A percentile compares a stretch with the other conserved stretches of the same genome.
These are phyloP conservation scores for Falcunculus frontatus DNA, from an alignment of 2,113 vertebrate genomes.

Conservation along the genomic window DNA sequence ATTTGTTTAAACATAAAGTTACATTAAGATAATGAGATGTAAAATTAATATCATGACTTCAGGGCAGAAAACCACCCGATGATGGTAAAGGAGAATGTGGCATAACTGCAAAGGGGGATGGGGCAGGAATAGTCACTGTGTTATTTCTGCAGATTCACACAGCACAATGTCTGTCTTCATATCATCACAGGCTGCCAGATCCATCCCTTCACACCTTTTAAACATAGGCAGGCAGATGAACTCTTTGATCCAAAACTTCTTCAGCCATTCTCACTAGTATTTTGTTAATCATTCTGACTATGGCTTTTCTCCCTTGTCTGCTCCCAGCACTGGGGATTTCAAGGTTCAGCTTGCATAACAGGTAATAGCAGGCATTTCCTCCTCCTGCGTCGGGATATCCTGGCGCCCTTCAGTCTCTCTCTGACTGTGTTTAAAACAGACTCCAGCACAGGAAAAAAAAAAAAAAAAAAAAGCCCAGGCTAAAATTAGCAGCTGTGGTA, in stretches of 20 bases:
- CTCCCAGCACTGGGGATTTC: conserved; percentile 68
- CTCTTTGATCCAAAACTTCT: neutral
- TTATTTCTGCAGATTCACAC: neutral
- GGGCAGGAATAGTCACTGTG: neutral
- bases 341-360: conserved; percentile 92
- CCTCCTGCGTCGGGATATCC: conserved; percentile 98
- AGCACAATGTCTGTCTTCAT: neutral
- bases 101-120: neutral
- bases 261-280: neutral
- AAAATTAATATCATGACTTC: neutral
- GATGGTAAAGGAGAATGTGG: neutral
- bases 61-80: neutral
- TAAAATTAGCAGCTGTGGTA: conserved; percentile 85
- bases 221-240: neutral
- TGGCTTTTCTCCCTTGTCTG: conserved; percentile 39
- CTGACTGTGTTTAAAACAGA: conserved; percentile 82
- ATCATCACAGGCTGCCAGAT: neutral
- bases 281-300: conserved; percentile 29
- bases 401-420: conserved; percentile 98
- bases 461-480: conserved; percentile 20
- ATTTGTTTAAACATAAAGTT: neutral
- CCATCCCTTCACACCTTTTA: neutral
- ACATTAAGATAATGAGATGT: neutral
- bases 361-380: conserved; percentile 99
- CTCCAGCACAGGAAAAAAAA: conserved; percentile 65